Evolutionary conservation across 2,888 invertebrate species (phyloP).

Genomic region (Pachydiplax longipennis): DNA sequence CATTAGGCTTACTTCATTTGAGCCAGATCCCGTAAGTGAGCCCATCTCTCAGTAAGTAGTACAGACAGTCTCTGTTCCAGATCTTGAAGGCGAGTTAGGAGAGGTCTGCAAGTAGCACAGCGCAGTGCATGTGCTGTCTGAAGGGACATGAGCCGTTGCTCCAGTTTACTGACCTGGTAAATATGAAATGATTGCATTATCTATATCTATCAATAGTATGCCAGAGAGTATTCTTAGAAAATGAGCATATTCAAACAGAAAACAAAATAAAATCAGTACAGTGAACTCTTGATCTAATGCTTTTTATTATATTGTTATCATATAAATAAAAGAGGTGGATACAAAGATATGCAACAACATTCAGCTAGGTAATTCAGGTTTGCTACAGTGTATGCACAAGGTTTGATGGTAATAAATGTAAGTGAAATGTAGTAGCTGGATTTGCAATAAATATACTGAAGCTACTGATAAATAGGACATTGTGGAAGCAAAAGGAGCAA

Average conservation of each 20-base stretch:
- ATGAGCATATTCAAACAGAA: not conserved
- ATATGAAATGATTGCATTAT: constrained; percentile 50
- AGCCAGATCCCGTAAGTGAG: constrained; percentile 77
- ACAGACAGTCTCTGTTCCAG: constrained; percentile 69
- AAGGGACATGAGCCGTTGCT: constrained; percentile 72
- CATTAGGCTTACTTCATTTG: constrained; percentile 75
- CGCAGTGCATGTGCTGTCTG: constrained; percentile 74
- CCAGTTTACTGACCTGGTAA: constrained; percentile 71
- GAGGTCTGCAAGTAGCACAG: constrained; percentile 72
- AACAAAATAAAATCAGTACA: not conserved
- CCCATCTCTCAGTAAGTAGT: constrained; percentile 69
- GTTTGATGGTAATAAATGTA: too few relatives aligned
- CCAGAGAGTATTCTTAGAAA: not conserved
- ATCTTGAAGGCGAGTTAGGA: constrained; percentile 69
- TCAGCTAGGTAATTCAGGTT: too few relatives aligned
- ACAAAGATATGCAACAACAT: too few relatives aligned
- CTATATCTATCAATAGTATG: not conserved
- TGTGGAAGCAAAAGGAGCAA: too few relatives aligned
- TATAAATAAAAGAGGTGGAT: too few relatives aligned
- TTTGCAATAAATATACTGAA: too few relatives aligned
- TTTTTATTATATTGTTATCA: not conserved
- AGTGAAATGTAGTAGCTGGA: too few relatives aligned
- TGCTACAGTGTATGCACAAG: too few relatives aligned
- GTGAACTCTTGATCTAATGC: not conserved
- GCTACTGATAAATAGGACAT: too few relatives aligned